Base-by-base conservation (phyloP, 2,888 invertebrate species). In the Eurytoma californica region DNA sequence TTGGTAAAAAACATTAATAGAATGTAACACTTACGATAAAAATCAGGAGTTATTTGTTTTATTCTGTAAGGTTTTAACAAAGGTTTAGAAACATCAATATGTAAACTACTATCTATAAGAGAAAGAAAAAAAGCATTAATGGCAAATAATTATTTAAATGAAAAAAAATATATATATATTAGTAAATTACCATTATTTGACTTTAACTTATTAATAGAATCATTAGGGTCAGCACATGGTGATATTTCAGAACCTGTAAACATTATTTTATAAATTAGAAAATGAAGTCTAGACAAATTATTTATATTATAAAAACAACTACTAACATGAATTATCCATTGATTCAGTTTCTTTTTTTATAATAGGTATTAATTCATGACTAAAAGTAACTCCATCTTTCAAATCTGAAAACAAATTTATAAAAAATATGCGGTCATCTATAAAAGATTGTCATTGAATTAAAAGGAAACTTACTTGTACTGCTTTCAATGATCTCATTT, bases 161-260 rank as follows among this genome's bases (percentile, higher is more conserved):
- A 39, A 4, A 39, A 39, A 39, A 39, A 7, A 4, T 39, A 4
- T 7, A 7, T 14, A 30, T 30, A n/a, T n/a, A n/a, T n/a, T n/a
- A n/a, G n/a, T n/a, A n/a, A n/a, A n/a, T 39, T n/a, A 61, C 61
- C 61, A n/a, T 61, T 28, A 61, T n/a, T 28, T 28, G 39, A 7
- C 7, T 61, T 30, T 16, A 30, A 3, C 14, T 16, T n/a, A 30
- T 28, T 16, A 30, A 16, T 16, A 30, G 61, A 30, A 30, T 30
- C 7, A 61, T 61, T n/a, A 7, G 0, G 13, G 28, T 2, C 16
- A 5, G 24, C 3, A 16, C 9, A 4, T 51, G 2, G 51, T 3
- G 16, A 14, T 14, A 12, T 28, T 61, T 30, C 30, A 3, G 3
- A 30, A 28, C 24, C 28, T 24, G 4, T 0, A 61, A 14, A 61